phyloP scores from a whole-genome alignment of 2,113 vertebrate genomes.

The Bubo blakistoni region DNA sequence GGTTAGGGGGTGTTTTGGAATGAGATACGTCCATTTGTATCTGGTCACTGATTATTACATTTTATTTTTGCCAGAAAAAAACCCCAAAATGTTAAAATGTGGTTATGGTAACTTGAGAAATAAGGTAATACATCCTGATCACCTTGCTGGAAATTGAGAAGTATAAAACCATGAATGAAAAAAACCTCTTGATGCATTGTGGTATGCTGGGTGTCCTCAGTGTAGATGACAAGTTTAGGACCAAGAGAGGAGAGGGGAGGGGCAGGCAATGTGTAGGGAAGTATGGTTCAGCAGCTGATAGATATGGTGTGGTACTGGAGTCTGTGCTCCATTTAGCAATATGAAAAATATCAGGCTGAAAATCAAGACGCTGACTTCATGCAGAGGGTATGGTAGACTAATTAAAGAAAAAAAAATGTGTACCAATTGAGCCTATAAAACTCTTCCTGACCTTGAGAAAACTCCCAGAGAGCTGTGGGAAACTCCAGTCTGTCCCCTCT shows the following conservation, averaged over 20 bases:
- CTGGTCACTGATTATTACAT: not conserved
- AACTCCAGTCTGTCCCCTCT: conserved; percentile 51
- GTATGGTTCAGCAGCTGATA: not conserved
- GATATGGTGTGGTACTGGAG: not conserved
- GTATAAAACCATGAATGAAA: not conserved
- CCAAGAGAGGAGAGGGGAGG: not conserved
- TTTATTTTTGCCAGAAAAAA: not conserved
- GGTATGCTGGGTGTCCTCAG: fast-evolving
- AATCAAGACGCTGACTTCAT: conserved; percentile 66
- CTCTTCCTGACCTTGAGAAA: conserved; percentile 55
- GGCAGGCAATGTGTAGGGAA: not conserved
- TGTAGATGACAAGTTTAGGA: not conserved
- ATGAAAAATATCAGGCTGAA: conserved; percentile 44
- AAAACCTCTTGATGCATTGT: fast-evolving
- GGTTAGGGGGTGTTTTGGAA: not conserved
- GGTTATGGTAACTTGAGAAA: not conserved
- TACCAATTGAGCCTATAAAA: conserved; percentile 47
- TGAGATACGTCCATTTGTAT: not conserved
- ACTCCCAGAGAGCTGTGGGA: conserved; percentile 60
- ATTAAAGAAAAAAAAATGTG: conserved; percentile 51
- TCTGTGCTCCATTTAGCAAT: not conserved
- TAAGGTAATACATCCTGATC: not conserved
- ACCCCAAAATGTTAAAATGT: not conserved
- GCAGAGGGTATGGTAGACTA: conserved; percentile 51
- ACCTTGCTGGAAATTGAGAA: not conserved